Evolutionary conservation across 1,140 invertebrate species (phyloP).

Genomic region (Holcopasites calliopsidis): DNA sequence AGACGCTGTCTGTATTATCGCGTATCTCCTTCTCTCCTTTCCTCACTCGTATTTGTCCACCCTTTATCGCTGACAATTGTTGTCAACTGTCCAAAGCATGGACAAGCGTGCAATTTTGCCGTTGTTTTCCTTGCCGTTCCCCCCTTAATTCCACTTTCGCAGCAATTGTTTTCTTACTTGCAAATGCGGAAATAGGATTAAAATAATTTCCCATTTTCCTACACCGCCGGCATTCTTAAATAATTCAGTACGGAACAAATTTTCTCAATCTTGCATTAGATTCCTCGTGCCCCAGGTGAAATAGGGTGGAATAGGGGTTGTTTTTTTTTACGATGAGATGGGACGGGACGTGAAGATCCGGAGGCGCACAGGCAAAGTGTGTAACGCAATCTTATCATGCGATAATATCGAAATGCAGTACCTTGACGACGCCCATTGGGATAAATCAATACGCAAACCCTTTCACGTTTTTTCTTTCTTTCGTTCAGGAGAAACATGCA

Average conservation of each 20-base stretch:
- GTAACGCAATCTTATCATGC: constrained; percentile 73
- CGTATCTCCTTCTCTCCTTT: constrained; percentile 31
- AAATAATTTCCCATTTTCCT: too few relatives aligned
- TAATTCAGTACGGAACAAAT: too few relatives aligned
- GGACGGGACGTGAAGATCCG: constrained; percentile 9
- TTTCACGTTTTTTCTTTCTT: constrained; percentile 49
- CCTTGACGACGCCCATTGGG: constrained; percentile 70
- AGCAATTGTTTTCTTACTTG: not conserved
- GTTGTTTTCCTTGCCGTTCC: too few relatives aligned
- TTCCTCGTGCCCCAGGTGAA: too few relatives aligned
- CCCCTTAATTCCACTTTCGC: not conserved
- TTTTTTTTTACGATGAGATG: not conserved
- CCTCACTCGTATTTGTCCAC: too few relatives aligned
- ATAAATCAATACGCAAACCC: constrained; percentile 69
- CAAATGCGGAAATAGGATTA: not conserved
- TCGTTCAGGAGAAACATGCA: constrained; percentile 52
- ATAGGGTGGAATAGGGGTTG: not conserved
- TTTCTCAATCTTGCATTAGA: too few relatives aligned
- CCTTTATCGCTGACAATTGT: not conserved
- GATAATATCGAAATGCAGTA: constrained; percentile 76
- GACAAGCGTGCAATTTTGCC: not conserved
- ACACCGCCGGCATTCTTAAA: too few relatives aligned
- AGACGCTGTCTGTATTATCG: constrained; percentile 38
- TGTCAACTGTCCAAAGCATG: not conserved
- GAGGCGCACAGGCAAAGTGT: constrained; percentile 46